Conservation (phyloP, 1,140 invertebrate species). For the Hylyphantes graminicola region DNA sequence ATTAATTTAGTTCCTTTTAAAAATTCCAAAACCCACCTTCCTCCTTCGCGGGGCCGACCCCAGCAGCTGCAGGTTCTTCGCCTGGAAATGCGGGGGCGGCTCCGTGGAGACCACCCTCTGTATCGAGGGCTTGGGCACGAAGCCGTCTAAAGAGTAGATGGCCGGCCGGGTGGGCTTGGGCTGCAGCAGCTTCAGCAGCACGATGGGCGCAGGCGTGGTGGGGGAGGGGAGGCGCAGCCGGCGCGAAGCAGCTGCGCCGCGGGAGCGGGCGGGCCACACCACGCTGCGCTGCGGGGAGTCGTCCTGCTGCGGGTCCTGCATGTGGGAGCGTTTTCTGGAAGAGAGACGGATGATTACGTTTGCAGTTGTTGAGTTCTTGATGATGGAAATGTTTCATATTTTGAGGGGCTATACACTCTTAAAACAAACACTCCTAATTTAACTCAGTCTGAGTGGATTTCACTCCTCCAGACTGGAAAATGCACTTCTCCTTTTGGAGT, state of each 20-base stretch:
- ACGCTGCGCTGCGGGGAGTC: constrained; percentile 9
- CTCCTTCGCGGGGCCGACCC: constrained; percentile 23
- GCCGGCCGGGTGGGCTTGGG: constrained; percentile 63
- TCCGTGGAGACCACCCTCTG: constrained; percentile 56
- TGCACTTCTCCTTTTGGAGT: no score
- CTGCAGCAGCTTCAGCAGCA: constrained; percentile 62
- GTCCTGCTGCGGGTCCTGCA: not conserved
- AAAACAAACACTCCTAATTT: no score
- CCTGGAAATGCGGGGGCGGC: constrained; percentile 47
- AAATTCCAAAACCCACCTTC: constrained; percentile 33
- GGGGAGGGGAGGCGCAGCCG: constrained; percentile 47
- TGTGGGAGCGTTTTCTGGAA: not conserved
- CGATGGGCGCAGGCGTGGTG: constrained; percentile 45
- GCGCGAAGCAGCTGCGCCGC: not conserved
- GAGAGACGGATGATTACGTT: not conserved
- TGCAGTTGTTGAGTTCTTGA: not conserved
- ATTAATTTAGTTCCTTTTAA: no score
- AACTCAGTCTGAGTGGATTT: no score
- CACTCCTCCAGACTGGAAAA: no score
- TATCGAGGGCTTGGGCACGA: constrained; percentile 64
- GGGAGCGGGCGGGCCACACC: constrained; percentile 48
- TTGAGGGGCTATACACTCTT: no score
- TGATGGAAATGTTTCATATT: no score
- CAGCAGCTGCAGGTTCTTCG: constrained; percentile 37
- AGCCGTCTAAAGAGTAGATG: constrained; percentile 64